These are phyloP conservation scores for Psophia crepitans DNA, from an alignment of 2,113 vertebrate species.

Conservation along the genomic window DNA sequence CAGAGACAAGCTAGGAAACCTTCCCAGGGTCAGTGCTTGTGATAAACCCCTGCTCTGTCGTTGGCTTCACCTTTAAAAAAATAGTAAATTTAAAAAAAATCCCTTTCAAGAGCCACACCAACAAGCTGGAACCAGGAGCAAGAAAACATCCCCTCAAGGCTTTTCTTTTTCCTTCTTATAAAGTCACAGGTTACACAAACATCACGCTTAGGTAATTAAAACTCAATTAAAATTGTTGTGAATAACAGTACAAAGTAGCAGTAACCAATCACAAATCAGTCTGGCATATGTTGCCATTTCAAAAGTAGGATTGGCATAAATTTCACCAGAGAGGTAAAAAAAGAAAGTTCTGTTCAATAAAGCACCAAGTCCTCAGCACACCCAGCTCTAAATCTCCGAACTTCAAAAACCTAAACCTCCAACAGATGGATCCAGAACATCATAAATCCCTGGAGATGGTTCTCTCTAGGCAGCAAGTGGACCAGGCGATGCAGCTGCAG, in stretches of 20 bases:
- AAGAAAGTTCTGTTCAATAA: background rate
- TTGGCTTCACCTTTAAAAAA: background rate
- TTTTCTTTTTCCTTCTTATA: background rate
- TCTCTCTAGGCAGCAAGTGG: background rate
- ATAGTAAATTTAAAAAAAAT: background rate
- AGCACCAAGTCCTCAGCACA: background rate
- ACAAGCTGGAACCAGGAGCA: background rate
- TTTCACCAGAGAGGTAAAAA: background rate
- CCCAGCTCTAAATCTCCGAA: background rate
- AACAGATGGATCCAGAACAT: background rate
- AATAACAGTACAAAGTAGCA: background rate
- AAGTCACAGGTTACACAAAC: conserved; percentile 53
- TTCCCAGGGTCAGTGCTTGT: background rate
- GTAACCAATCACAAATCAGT: background rate
- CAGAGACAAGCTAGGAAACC: background rate
- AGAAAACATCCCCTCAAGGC: background rate
- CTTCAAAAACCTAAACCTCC: background rate
- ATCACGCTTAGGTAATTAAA: background rate
- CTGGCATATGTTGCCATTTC: fast-evolving
- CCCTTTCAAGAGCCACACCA: background rate
- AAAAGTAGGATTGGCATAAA: background rate
- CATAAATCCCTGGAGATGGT: background rate
- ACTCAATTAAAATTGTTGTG: background rate
- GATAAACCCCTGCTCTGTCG: background rate
- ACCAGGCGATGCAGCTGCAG: background rate